Percentiles rank a stretch among this genome's conserved stretches.
phyloP scores from a whole-genome alignment of 2,888 invertebrate species.

The Apodemia duryi region DNA sequence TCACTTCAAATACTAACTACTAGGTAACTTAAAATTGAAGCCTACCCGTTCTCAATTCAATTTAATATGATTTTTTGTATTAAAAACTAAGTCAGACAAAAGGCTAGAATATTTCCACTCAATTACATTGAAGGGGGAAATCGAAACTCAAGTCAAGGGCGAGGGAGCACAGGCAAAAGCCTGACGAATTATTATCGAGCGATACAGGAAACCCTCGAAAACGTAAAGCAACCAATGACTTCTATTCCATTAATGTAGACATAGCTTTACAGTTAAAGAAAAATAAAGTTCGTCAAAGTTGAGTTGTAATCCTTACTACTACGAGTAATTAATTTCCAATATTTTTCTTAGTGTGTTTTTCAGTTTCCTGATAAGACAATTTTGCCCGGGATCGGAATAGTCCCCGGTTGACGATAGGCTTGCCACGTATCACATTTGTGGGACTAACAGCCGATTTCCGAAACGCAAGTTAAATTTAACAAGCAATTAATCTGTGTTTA shows the following conservation, averaged over 20 bases:
- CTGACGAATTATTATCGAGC: neutral
- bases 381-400: too few species aligned
- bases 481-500: too few species aligned
- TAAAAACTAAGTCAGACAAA: neutral
- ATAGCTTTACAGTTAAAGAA: neutral
- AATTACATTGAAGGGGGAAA: conserved; percentile 17
- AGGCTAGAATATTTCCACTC: conserved; percentile 14
- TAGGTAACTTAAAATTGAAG: neutral
- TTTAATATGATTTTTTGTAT: neutral
- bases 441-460: too few species aligned
- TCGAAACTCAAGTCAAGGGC: neutral
- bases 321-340: too few species aligned
- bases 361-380: too few species aligned
- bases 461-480: too few species aligned
- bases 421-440: neutral
- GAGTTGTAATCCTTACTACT: too few species aligned
- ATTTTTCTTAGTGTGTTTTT: too few species aligned
- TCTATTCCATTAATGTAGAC: neutral
- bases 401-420: too few species aligned
- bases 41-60: neutral
- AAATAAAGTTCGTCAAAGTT: too few species aligned
- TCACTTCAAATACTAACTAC: too few species aligned
- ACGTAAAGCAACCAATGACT: neutral
- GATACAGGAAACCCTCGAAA: neutral
- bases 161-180: neutral